Percentiles rank a stretch among this genome's conserved stretches.
Evolutionary conservation across 2,888 invertebrate genomes (phyloP).

Genomic region (Lithophane ornitopus): DNA sequence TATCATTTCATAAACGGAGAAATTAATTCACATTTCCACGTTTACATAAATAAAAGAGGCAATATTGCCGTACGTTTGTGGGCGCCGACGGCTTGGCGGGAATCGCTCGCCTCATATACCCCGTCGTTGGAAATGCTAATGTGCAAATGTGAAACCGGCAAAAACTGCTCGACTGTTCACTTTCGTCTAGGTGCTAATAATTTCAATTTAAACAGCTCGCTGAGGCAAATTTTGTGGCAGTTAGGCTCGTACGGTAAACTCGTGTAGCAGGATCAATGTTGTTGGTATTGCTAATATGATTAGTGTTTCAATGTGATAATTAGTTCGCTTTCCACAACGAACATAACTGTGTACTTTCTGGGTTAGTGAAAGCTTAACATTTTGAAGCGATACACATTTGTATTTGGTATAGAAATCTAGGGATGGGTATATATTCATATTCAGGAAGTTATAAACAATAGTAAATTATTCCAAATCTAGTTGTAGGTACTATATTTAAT

Average conservation of each 20-base stretch:
- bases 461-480: background rate
- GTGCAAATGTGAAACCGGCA: slow-evolving; percentile 78
- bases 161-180: slow-evolving; percentile 79
- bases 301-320: slow-evolving; percentile 52
- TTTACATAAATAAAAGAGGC: slow-evolving; percentile 83
- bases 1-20: slow-evolving; percentile 81
- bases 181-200: slow-evolving; percentile 79
- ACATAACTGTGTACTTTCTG: background rate
- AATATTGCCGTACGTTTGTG: slow-evolving; percentile 78
- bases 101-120: slow-evolving; percentile 66
- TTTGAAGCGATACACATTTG: background rate
- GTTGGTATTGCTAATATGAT: slow-evolving; percentile 67
- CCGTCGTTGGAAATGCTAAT: slow-evolving; percentile 78
- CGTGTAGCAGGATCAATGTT: slow-evolving; percentile 64
- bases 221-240: slow-evolving; percentile 60
- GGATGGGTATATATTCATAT: background rate
- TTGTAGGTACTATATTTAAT: background rate
- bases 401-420: background rate
- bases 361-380: background rate
- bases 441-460: background rate
- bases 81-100: slow-evolving; percentile 63
- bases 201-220: slow-evolving; percentile 74
- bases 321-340: background rate
- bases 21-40: slow-evolving; percentile 86
- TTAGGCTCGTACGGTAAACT: slow-evolving; percentile 63